A percentile compares a stretch with the other conserved stretches of the same genome.
These are phyloP conservation scores for Camelus dromedarius DNA, from an alignment of 2,113 vertebrate species.

Conservation along the genomic window DNA sequence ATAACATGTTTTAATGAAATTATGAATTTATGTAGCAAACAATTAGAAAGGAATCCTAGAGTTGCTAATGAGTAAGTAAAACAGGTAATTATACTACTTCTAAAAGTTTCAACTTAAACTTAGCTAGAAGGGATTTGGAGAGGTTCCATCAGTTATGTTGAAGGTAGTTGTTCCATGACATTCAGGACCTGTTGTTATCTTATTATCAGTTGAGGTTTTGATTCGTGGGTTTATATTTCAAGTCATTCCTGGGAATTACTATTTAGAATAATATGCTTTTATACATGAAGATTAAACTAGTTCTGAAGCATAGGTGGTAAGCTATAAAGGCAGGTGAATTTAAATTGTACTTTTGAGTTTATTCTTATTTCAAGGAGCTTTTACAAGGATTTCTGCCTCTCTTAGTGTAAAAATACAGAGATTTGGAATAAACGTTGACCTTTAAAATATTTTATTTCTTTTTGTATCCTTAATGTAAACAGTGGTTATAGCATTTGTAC, in stretches of 20 bases:
- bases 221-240: constrained; percentile 32
- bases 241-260: background rate
- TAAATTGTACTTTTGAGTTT: constrained; percentile 5
- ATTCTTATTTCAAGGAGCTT: constrained; percentile 77
- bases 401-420: constrained; percentile 3
- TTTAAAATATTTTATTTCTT: constrained; percentile 21
- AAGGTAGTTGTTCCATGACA: background rate
- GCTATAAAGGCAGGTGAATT: constrained; percentile 12
- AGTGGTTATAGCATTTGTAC: background rate
- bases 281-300: background rate
- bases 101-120: constrained; percentile 2
- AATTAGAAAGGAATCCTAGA: background rate
- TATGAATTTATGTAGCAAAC: background rate
- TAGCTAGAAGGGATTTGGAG: background rate
- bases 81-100: background rate
- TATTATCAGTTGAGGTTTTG: constrained; percentile 31
- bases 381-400: background rate
- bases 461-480: background rate
- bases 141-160: background rate
- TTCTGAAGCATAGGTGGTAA: constrained; percentile 37
- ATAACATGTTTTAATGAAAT: background rate
- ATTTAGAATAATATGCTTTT: constrained; percentile 17
- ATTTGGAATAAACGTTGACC: constrained; percentile 23
- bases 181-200: background rate
- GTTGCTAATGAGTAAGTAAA: constrained; percentile 31